Evolutionary conservation across 2,888 invertebrate species (phyloP).

Genomic region (Trichacis sp.): DNA sequence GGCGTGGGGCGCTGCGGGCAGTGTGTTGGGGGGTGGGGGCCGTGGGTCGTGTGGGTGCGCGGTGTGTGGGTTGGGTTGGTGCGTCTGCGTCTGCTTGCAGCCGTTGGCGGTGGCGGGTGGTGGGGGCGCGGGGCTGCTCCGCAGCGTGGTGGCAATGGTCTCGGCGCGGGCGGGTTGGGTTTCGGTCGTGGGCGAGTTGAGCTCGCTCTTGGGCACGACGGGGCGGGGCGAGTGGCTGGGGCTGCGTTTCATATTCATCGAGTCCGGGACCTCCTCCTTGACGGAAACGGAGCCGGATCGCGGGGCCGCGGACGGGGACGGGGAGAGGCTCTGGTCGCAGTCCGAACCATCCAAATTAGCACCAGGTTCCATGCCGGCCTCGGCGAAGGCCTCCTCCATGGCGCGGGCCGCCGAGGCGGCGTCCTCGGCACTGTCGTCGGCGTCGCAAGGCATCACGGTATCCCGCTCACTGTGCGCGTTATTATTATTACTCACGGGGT

Average conservation of each 20-base stretch:
- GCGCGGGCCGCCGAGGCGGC: slow-evolving; percentile 69
- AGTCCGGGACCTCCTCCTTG: slow-evolving; percentile 64
- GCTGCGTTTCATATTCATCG: slow-evolving; percentile 61
- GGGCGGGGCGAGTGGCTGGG: slow-evolving; percentile 66
- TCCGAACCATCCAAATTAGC: slow-evolving; percentile 67
- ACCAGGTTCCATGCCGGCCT: slow-evolving; percentile 72
- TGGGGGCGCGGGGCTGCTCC: slow-evolving; percentile 79
- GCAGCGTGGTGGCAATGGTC: slow-evolving; percentile 94
- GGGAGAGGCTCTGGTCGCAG: slow-evolving; percentile 65
- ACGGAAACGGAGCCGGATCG: slow-evolving; percentile 65
- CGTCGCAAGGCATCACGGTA: slow-evolving; percentile 65
- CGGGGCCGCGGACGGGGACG: slow-evolving; percentile 63
- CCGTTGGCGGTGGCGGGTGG: slow-evolving; percentile 85
- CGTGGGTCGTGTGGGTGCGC: slow-evolving; percentile 67
- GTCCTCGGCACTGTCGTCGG: slow-evolving; percentile 68
- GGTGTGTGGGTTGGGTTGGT: slow-evolving; percentile 95
- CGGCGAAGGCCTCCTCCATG: slow-evolving; percentile 76
- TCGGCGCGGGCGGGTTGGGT: slow-evolving; percentile 94
- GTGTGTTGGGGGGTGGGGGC: neutral
- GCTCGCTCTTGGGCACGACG: slow-evolving; percentile 48
- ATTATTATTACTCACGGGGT: slow-evolving; percentile 48
- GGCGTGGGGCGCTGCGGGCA: no score
- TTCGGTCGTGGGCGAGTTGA: slow-evolving; percentile 75
- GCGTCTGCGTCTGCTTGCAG: slow-evolving; percentile 94
- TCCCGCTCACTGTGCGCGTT: slow-evolving; percentile 63